Percentiles rank a stretch among this genome's conserved stretches.
Evolutionary conservation across 2,888 invertebrate genomes (phyloP).

Genomic region (Nowickia ferox): DNA sequence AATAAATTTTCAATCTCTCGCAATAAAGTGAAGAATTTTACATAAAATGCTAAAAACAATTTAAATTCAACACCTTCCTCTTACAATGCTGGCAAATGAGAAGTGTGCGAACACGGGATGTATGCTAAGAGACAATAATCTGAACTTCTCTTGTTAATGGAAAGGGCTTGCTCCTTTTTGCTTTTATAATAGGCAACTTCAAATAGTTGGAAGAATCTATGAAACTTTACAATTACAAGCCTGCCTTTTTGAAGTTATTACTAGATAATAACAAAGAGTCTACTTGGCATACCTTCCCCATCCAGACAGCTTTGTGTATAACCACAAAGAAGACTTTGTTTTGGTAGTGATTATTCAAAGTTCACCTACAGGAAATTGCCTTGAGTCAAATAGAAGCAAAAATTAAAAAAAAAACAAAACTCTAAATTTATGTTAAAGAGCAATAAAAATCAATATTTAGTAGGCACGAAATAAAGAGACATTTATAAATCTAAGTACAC

Average conservation of each 20-base stretch:
- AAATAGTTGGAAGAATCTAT: too few species aligned
- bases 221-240: too few species aligned
- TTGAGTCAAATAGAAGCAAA: background rate
- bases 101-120: background rate
- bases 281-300: background rate
- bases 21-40: background rate
- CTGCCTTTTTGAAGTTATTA: too few species aligned
- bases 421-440: slow-evolving; percentile 2
- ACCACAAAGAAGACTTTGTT: slow-evolving; percentile 9
- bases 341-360: slow-evolving; percentile 34
- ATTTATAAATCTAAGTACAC: too few species aligned
- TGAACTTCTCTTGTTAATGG: too few species aligned
- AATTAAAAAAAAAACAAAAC: background rate
- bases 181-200: too few species aligned
- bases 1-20: too few species aligned
- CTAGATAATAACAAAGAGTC: too few species aligned
- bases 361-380: slow-evolving; percentile 3
- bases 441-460: slow-evolving; percentile 33
- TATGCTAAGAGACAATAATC: background rate
- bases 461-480: too few species aligned
- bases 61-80: background rate
- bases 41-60: background rate
- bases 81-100: background rate
- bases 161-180: too few species aligned
- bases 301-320: background rate